Evolutionary conservation across 2,888 invertebrate genomes (phyloP), one percentile per base, ranked within the genome.

Genomic region (Synanthedon tipuliformis): DNA sequence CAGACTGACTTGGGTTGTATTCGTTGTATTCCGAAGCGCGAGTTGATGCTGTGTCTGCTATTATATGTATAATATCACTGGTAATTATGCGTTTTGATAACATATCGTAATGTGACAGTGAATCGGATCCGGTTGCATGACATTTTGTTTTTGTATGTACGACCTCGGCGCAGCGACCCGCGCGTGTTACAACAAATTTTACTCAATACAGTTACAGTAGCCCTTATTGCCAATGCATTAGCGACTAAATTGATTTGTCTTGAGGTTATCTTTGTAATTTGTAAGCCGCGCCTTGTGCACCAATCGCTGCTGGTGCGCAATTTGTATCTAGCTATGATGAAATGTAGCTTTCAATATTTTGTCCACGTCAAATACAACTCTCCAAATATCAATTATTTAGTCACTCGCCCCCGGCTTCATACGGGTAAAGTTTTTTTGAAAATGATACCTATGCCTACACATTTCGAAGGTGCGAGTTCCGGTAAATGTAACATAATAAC

Each of bases 141-240:
- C 82, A 85, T 85, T 85, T 78, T 70, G 73, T 73, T 66, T 65
- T 66, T 65, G 60, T 68, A 7, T 50, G 12, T 50, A 50, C 70
- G 82, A 73, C 84, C 85, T 84, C 80, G 79, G 64, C 63, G 64
- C 65, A 63, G 68, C 69, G 75, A 78, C 76, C 78, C 67, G 69
- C 64, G 65, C 64, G 68, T 72, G 72, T 73, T 71, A 69, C 71
- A 68, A 65, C 67, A 52, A 64, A 69, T 60, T 56, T 62, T 57
- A 58, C 50, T 53, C 41, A 10, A 59, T 57, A 56, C 61, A 41
- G 48, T 61, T 61, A 54, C 61, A 57, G 56, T 58, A 61, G 61
- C 48, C 59, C 65, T 65, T 75, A 73, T 60, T 23, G 0, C 0
- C 50, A 52, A 53, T 0, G 40, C 3, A 45, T 61, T 68, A 76